A percentile compares a stretch with the other conserved stretches of the same genome.
phyloP scores from a whole-genome alignment of 2,113 vertebrate genomes.

The Stigmatopora nigra region DNA sequence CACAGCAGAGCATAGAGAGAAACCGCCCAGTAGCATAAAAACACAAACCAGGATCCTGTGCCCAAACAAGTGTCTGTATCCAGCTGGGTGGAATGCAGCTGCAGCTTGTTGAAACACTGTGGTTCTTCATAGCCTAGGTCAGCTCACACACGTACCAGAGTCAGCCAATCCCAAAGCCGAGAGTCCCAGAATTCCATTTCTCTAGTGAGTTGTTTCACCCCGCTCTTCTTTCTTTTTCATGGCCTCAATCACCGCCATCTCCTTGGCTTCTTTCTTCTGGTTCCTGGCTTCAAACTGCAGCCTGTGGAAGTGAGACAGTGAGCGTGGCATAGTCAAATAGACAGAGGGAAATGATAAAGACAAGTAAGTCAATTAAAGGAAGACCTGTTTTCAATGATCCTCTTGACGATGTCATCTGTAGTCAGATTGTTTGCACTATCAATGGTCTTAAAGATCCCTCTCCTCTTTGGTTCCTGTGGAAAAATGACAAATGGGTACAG shows the following conservation, averaged over 20 bases:
- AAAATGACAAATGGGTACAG: background rate
- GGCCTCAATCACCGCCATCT: constrained; percentile 84
- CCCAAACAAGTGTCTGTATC: background rate
- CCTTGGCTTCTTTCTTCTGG: constrained; percentile 95
- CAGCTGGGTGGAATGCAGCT: background rate
- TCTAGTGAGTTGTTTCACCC: constrained; percentile 31
- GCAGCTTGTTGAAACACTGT: background rate
- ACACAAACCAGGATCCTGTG: constrained; percentile 18
- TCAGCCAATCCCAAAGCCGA: background rate
- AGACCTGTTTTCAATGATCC: constrained; percentile 94
- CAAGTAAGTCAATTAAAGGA: background rate
- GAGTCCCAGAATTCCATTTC: constrained; percentile 15
- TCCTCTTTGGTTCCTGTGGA: constrained; percentile 80
- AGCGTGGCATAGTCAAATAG: background rate
- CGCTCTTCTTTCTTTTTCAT: constrained; percentile 66
- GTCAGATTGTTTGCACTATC: constrained; percentile 83
- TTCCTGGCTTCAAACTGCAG: constrained; percentile 92
- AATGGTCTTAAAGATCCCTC: constrained; percentile 78
- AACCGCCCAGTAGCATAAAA: constrained; percentile 4
- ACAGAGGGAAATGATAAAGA: background rate
- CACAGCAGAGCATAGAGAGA: constrained; percentile 5
- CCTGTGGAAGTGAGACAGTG: constrained; percentile 54
- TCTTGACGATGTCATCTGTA: constrained; percentile 90
- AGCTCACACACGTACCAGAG: constrained; percentile 6
- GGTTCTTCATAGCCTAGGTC: background rate